Evolutionary conservation across 2,888 invertebrate genomes (phyloP).

Genomic region (Drosophila fulvimacula): DNA sequence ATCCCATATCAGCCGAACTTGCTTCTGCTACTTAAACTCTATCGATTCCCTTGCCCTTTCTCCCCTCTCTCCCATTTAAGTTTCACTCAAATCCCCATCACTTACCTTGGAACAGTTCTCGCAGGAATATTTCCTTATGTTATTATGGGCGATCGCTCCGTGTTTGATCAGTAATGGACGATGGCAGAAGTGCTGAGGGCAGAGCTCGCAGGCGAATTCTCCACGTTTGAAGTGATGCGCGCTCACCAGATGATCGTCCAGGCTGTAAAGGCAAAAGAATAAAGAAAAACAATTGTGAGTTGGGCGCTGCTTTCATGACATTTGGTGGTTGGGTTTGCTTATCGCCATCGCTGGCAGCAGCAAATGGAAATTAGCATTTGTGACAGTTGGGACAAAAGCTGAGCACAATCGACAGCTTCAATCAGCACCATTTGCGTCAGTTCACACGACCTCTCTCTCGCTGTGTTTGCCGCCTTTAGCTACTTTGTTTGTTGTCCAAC

Average conservation of each 20-base stretch:
- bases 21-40: not conserved
- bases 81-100: conserved; percentile 15
- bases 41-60: not conserved
- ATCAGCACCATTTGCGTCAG: conserved; percentile 76
- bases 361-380: conserved; percentile 73
- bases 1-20: not conserved
- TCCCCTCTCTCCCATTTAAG: not conserved
- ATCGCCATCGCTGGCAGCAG: conserved; percentile 59
- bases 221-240: conserved; percentile 92
- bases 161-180: conserved; percentile 93
- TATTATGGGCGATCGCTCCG: conserved; percentile 92
- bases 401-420: conserved; percentile 55
- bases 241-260: conserved; percentile 92
- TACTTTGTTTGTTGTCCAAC: conserved; percentile 67
- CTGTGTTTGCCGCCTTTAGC: conserved; percentile 8
- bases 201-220: conserved; percentile 93
- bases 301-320: not conserved
- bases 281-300: conserved; percentile 9
- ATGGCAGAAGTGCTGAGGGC: conserved; percentile 93
- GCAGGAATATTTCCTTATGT: conserved; percentile 94
- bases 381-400: conserved; percentile 44
- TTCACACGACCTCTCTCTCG: conserved; percentile 71
- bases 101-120: conserved; percentile 95
- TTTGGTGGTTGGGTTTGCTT: conserved; percentile 15
- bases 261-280: conserved; percentile 85